Evolutionary conservation across 2,797 vertebrate species (phyloP).

Genomic region (Pogoniulus pusillus): DNA sequence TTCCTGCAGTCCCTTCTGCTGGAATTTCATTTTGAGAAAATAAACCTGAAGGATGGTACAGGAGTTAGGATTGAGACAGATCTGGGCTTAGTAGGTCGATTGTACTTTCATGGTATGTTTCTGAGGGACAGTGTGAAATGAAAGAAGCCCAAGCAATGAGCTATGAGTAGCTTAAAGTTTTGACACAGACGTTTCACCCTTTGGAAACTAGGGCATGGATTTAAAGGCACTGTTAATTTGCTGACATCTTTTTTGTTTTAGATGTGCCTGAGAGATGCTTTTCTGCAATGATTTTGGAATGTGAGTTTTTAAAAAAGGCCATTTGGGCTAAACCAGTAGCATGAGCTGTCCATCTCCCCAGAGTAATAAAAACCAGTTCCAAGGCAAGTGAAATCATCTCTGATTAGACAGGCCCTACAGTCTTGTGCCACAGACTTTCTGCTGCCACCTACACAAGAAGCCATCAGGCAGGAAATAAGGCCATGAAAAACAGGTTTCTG

Average conservation of each 20-base stretch:
- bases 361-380: neutral
- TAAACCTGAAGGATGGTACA: neutral
- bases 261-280: neutral
- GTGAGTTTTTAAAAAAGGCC: neutral
- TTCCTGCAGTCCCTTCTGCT: neutral
- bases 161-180: neutral
- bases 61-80: neutral
- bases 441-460: neutral
- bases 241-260: neutral
- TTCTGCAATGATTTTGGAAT: neutral
- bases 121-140: neutral
- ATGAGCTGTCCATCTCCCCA: neutral
- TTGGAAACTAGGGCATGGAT: neutral
- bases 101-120: neutral
- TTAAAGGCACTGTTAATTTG: neutral
- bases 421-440: neutral
- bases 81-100: neutral
- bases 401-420: neutral
- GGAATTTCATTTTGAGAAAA: neutral
- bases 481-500: neutral
- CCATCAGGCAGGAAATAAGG: neutral
- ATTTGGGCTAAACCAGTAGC: neutral
- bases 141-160: neutral
- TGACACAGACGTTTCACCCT: neutral
- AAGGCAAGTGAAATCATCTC: neutral